Conservation (phyloP, 2,888 invertebrate species). For the Andrena haemorrhoa region DNA sequence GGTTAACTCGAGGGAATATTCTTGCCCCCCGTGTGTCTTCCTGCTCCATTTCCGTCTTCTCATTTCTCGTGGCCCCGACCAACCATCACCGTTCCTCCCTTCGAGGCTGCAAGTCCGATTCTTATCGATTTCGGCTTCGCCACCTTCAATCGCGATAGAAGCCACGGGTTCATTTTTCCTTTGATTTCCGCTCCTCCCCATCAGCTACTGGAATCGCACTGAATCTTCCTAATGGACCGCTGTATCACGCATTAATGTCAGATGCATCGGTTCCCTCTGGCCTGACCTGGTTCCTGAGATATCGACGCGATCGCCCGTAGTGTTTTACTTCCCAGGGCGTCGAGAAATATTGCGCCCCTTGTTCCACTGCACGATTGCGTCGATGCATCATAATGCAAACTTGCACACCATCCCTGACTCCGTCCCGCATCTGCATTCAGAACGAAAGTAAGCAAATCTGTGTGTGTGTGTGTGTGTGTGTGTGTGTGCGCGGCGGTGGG, state of each 20-base stretch:
- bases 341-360: background rate
- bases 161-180: constrained; percentile 27
- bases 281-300: constrained; percentile 48
- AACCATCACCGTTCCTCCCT: constrained; percentile 3
- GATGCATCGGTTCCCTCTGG: constrained; percentile 41
- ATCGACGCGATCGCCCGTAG: constrained; percentile 28
- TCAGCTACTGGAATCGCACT: constrained; percentile 41
- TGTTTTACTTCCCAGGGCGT: background rate
- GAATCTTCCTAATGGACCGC: constrained; percentile 67
- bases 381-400: background rate
- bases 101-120: constrained; percentile 57
- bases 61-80: constrained; percentile 24
- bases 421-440: background rate
- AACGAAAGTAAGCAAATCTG: constrained; percentile 4
- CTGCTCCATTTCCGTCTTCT: constrained; percentile 30
- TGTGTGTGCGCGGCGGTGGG: background rate
- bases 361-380: background rate
- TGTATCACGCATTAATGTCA: constrained; percentile 63
- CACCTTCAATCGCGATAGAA: constrained; percentile 58
- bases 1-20: constrained; percentile 63
- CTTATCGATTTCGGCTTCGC: constrained; percentile 67
- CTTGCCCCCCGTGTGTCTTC: constrained; percentile 31
- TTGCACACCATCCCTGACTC: background rate
- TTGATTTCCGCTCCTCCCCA: constrained; percentile 36
- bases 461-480: background rate